A percentile compares a stretch with the other conserved stretches of the same genome.
phyloP scores from a whole-genome alignment of 2,113 vertebrate genomes.

The Microtus oregoni region DNA sequence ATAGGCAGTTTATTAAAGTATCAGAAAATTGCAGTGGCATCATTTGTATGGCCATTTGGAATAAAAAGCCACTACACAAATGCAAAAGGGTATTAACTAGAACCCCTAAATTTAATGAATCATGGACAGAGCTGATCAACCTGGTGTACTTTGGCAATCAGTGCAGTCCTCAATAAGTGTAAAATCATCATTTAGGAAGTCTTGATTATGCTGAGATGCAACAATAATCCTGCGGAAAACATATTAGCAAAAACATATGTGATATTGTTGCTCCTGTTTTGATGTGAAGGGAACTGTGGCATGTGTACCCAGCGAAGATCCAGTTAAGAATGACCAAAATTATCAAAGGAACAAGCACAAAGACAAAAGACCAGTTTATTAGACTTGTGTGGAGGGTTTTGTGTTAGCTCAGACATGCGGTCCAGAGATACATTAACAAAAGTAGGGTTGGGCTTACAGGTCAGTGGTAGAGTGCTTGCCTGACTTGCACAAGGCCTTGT shows the following conservation, averaged over 20 bases:
- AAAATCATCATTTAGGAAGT: not conserved
- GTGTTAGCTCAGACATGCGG: not conserved
- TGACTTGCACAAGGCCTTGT: not conserved
- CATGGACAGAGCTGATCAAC: not conserved
- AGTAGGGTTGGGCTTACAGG: not conserved
- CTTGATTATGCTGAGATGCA: not conserved
- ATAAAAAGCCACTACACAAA: conserved; percentile 14
- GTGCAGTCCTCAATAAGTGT: not conserved
- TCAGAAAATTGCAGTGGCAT: not conserved
- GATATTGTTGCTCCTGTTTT: not conserved
- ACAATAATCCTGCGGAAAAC: not conserved
- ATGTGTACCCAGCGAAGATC: not conserved
- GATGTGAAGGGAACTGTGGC: not conserved
- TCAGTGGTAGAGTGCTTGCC: not conserved
- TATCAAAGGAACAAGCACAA: conserved; percentile 27
- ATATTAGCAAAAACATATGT: not conserved
- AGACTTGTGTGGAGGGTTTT: not conserved
- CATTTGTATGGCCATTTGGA: not conserved
- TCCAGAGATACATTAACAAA: not conserved
- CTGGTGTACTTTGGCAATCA: not conserved
- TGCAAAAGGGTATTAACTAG: not conserved
- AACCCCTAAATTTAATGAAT: conserved; percentile 40
- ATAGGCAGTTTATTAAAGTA: conserved; percentile 29
- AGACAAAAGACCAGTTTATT: not conserved
- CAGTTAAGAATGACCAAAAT: conserved; percentile 10